Conservation (phyloP, 1,140 invertebrate species). For the Apis mellifera region Amel_HAv3.1 CM009931.2:26498001-26498500, state of each 20-base stretch:
- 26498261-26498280: too few relatives aligned
- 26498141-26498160: too few relatives aligned
- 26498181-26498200: too few relatives aligned
- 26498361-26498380: background rate
- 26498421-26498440: background rate
- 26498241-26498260: too few relatives aligned
- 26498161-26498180: too few relatives aligned
- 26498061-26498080: background rate
- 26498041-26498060: background rate
- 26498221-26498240: too few relatives aligned
- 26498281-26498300: too few relatives aligned
- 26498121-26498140: too few relatives aligned
- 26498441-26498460: background rate
- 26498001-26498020: slow-evolving; percentile 54
- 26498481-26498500: slow-evolving; percentile 18
- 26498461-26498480: background rate
- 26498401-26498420: background rate
- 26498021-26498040: slow-evolving; percentile 15
- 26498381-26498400: background rate
- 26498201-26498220: too few relatives aligned
- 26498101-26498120: background rate
- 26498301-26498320: background rate
- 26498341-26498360: background rate
- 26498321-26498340: background rate
- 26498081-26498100: background rate